Percentiles rank a stretch among this genome's conserved stretches.
These are phyloP conservation scores for Rhodeus uyekii DNA, from an alignment of 2,797 vertebrate species.

Conservation along the genomic window DNA sequence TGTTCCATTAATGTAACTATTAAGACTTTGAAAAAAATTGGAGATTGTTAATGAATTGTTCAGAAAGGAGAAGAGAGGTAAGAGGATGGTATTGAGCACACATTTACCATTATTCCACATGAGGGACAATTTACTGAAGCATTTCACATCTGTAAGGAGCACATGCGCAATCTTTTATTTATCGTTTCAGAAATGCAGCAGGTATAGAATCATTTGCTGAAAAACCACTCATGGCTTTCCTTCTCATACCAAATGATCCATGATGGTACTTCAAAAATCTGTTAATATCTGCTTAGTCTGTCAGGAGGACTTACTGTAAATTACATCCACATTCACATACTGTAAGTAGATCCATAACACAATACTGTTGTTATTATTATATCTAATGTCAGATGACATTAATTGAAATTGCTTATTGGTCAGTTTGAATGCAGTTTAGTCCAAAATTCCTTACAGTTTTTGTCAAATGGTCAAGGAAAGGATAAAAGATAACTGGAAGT, in stretches of 20 bases:
- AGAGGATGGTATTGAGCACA: conserved; percentile 47
- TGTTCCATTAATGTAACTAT: conserved; percentile 1
- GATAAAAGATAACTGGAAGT: neutral
- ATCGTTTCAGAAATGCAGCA: conserved; percentile 55
- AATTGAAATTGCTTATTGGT: neutral
- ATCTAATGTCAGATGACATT: neutral
- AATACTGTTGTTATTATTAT: neutral
- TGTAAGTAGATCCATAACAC: neutral
- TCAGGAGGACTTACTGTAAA: neutral
- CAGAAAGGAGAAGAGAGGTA: conserved; percentile 38
- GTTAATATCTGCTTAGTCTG: neutral
- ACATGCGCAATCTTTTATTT: conserved; percentile 58
- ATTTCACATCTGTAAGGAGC: conserved; percentile 39
- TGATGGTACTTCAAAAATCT: neutral
- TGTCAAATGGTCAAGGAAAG: neutral
- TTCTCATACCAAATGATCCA: conserved; percentile 26
- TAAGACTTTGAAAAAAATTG: neutral
- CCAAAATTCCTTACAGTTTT: too few species aligned
- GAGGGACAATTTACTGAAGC: conserved; percentile 56
- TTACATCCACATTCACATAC: neutral
- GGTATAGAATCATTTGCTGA: conserved; percentile 41
- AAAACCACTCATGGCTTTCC: conserved; percentile 45
- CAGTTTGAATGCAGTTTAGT: neutral
- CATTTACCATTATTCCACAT: conserved; percentile 64
- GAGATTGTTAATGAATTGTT: conserved; percentile 10